Conservation (phyloP, 2,113 vertebrate genomes). For the Brienomyrus brachyistius region DNA sequence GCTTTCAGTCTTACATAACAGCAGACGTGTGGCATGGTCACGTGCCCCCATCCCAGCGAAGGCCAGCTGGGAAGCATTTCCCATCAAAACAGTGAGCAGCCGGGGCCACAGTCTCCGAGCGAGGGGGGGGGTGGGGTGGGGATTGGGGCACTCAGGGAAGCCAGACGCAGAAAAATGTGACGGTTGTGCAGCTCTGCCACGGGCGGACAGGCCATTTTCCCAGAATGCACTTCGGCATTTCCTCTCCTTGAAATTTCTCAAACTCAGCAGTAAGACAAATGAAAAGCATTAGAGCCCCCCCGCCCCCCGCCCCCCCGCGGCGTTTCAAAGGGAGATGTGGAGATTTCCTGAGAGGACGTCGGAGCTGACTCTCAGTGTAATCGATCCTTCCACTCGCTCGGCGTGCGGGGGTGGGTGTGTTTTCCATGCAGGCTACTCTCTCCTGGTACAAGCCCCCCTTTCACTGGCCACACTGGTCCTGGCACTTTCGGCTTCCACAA, state of each 20-base stretch:
- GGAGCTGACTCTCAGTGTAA: slow-evolving; percentile 4
- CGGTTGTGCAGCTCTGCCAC: not conserved
- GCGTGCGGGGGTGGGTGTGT: not conserved
- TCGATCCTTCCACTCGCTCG: not conserved
- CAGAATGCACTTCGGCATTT: not conserved
- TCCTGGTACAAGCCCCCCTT: not conserved
- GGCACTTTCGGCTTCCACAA: not conserved
- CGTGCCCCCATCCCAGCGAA: slow-evolving; percentile 21
- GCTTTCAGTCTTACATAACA: not conserved
- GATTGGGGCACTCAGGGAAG: not conserved
- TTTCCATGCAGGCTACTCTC: not conserved
- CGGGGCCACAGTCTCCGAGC: not conserved
- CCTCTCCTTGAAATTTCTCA: not conserved
- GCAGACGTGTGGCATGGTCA: not conserved
- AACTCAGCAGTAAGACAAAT: not conserved
- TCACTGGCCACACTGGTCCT: not conserved
- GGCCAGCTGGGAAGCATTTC: slow-evolving; percentile 40
- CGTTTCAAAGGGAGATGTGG: not conserved
- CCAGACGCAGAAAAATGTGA: slow-evolving; percentile 10
- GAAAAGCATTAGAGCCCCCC: not conserved
- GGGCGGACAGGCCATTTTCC: not conserved
- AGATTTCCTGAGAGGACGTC: not conserved
- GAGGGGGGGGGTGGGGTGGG: not conserved
- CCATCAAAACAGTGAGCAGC: not conserved
- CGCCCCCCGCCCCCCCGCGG: not conserved